Conservation (phyloP, 2,113 vertebrate species). For the Pelmatolapia mariae region DNA sequence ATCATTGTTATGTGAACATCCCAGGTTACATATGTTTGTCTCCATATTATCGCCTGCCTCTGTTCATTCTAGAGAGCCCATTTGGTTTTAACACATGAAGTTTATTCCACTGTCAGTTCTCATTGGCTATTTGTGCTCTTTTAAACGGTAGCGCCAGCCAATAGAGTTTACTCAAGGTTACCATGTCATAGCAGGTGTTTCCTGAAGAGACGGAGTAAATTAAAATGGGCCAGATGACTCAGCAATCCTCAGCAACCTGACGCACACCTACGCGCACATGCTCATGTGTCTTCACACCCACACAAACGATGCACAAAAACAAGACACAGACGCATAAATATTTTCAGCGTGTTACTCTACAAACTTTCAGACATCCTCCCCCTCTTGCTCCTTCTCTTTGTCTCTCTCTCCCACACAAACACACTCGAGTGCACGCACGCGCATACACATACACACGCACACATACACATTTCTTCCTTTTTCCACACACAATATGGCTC, state of each 20-base stretch:
- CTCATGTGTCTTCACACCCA: background rate
- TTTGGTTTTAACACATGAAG: background rate
- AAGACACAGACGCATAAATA: background rate
- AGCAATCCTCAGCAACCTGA: background rate
- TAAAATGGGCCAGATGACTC: conserved; percentile 45
- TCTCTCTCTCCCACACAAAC: background rate
- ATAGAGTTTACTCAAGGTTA: conserved; percentile 53
- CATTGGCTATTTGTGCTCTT: background rate
- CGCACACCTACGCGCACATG: background rate
- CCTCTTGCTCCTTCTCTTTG: background rate
- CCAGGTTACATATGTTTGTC: background rate
- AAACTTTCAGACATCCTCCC: background rate
- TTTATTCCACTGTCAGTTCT: conserved; percentile 21
- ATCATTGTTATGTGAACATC: background rate
- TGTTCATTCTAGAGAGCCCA: background rate
- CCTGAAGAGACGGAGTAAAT: conserved; percentile 40
- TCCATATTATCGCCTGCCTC: background rate
- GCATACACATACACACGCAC: background rate
- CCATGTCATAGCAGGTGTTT: conserved; percentile 45
- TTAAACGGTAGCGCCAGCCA: conserved; percentile 20
- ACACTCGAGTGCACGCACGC: background rate
- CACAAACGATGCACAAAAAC: background rate
- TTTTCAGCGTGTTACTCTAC: background rate
- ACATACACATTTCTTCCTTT: background rate
- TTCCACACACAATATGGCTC: conserved; percentile 12